Evolutionary conservation across 2,113 vertebrate genomes (phyloP).

Genomic region (Cynocephalus volans): DNA sequence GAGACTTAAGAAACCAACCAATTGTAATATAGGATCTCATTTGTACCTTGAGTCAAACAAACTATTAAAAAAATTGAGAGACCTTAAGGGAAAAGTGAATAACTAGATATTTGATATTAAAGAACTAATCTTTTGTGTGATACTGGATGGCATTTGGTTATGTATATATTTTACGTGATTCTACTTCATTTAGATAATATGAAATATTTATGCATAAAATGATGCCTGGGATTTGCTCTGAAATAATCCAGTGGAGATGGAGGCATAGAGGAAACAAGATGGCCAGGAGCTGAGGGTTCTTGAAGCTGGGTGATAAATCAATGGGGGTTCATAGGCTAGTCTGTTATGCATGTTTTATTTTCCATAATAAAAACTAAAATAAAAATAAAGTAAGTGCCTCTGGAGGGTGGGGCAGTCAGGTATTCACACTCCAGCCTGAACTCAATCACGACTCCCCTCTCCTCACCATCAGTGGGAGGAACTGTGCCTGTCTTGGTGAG

Average conservation of each 20-base stretch:
- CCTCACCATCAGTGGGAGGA: neutral
- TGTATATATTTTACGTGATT: neutral
- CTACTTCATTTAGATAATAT: neutral
- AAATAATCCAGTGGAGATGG: neutral
- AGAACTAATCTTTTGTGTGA: neutral
- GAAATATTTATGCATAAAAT: neutral
- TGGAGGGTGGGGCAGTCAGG: neutral
- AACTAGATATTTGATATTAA: neutral
- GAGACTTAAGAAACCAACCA: neutral
- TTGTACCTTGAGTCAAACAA: conserved; percentile 29
- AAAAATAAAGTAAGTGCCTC: conserved; percentile 1
- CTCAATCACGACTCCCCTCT: neutral
- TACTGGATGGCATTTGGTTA: neutral
- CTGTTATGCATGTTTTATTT: neutral
- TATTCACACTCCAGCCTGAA: neutral
- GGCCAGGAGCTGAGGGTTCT: neutral
- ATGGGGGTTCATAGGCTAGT: neutral
- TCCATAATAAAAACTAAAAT: neutral
- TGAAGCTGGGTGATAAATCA: neutral
- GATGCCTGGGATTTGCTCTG: neutral
- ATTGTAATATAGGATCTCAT: neutral
- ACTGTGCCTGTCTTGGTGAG: neutral
- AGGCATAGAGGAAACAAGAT: neutral
- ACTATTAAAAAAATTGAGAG: neutral
- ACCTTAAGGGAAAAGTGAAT: neutral